These are phyloP conservation scores for Corapipo altera DNA, from an alignment of 2,113 vertebrate genomes.

Conservation along the genomic window DNA sequence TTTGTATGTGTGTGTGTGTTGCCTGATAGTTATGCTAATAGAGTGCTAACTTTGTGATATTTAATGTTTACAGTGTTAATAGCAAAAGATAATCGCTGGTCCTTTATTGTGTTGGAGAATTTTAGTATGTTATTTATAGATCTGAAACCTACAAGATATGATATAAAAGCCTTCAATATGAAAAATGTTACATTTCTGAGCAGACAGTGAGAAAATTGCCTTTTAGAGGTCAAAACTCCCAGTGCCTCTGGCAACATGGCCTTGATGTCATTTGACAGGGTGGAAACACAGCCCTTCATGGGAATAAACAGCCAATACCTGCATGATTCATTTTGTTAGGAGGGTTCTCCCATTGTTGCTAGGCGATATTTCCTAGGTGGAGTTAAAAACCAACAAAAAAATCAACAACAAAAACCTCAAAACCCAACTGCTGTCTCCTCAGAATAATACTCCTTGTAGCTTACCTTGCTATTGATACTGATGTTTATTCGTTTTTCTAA, in stretches of 20 bases:
- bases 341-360: conserved; percentile 48
- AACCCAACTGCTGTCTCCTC: neutral
- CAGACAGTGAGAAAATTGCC: conserved; percentile 70
- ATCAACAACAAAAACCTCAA: neutral
- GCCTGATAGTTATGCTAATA: neutral
- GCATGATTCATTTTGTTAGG: conserved; percentile 52
- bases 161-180: conserved; percentile 67
- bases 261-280: conserved; percentile 68
- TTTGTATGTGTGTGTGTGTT: neutral
- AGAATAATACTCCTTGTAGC: neutral
- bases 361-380: conserved; percentile 50
- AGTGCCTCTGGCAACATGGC: conserved; percentile 63
- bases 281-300: conserved; percentile 63
- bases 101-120: neutral
- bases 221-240: conserved; percentile 69
- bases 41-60: neutral
- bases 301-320: conserved; percentile 68
- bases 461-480: neutral
- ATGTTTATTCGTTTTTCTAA: neutral
- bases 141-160: conserved; percentile 53
- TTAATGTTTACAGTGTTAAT: neutral
- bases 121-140: conserved; percentile 48
- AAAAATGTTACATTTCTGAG: conserved; percentile 66
- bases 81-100: neutral
- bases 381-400: neutral